phyloP scores from a whole-genome alignment of 2,113 vertebrate genomes.

The Bagarius yarrelli region DNA sequence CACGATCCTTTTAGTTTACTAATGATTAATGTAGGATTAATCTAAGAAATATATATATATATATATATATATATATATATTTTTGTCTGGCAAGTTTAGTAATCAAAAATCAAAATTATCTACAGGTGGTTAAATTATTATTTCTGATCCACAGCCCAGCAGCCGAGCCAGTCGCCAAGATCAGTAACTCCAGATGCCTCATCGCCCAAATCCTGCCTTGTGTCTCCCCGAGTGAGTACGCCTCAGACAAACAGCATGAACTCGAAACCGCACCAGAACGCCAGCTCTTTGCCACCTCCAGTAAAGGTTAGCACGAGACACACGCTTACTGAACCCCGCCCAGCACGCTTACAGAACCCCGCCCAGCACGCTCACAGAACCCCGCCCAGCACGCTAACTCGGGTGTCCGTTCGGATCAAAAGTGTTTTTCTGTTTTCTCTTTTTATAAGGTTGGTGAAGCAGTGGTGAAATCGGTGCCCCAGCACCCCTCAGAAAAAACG shows the following conservation, averaged over 20 bases:
- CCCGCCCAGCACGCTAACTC: neutral
- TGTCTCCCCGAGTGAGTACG: conserved; percentile 93
- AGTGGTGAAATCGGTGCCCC: conserved; percentile 81
- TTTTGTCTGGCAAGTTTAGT: too few species aligned
- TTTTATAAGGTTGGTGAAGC: conserved; percentile 79
- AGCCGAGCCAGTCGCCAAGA: conserved; percentile 94
- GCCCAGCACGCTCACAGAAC: neutral
- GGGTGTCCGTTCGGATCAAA: neutral
- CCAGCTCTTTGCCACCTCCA: conserved; percentile 81
- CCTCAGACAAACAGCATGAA: conserved; percentile 86
- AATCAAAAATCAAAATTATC: neutral
- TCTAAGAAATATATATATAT: too few species aligned
- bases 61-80: too few species aligned
- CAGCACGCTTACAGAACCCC: neutral
- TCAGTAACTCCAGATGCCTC: conserved; percentile 94
- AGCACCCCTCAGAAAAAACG: conserved; percentile 85
- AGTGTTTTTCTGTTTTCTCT: conserved; percentile 1
- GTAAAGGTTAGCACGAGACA: conserved; percentile 77
- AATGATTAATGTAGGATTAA: neutral
- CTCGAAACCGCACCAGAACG: conserved; percentile 81
- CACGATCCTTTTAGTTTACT: too few species aligned
- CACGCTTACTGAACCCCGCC: neutral
- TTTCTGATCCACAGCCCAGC: conserved; percentile 75
- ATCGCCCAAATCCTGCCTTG: conserved; percentile 87
- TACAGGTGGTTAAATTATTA: neutral